Evolutionary conservation across 1,140 invertebrate species (phyloP), one percentile per base, ranked within the genome.

Genomic region (Habropoda laboriosa): DNA sequence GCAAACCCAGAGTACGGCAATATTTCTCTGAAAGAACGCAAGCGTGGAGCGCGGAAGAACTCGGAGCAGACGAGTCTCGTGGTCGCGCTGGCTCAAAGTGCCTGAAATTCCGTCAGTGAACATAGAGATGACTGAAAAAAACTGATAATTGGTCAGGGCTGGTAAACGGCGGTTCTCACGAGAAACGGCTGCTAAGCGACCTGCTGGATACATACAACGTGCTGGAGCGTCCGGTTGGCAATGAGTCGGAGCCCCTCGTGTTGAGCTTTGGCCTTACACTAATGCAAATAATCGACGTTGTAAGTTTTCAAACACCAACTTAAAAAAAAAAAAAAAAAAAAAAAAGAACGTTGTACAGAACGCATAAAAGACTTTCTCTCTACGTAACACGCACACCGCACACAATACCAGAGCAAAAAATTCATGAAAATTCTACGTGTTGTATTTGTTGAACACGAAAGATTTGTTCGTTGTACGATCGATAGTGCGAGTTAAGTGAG

Each of bases 231-330:
- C 99, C 99, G 71, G 98, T 99, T 89, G 96, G 96, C 90, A 99
- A 99, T 95, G 98, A 99, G 95, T 97, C 97, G 89, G 97, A 99
- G 91, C 97, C 98, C 88, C 96, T 99, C 89, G 95, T 97, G 94
- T 97, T 99, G 93, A 98, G 96, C 94, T 99, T 99, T 94, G 98
- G 98, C 91, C 96, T 99, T 93, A 99, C 98, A 90, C 96, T 99
- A 91, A 99, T 99, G 96, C 99, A 99, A 96, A 99, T 99, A 93
- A 99, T 99, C 93, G 99, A 99, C 95, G 98, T 99, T 96, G 99
- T 99, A 96, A 96, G 97, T 96, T 86, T 90, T 84, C 79, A 79
- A n/a, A 49, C 60, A 85, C 47, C 58, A 70, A 68, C 51, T 55
- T 57, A 30, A 57, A 55, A 49, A n/a, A n/a, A n/a, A n/a, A n/a